Conservation (phyloP, 2,113 vertebrate genomes). For the Sebastes schlegelii region DNA sequence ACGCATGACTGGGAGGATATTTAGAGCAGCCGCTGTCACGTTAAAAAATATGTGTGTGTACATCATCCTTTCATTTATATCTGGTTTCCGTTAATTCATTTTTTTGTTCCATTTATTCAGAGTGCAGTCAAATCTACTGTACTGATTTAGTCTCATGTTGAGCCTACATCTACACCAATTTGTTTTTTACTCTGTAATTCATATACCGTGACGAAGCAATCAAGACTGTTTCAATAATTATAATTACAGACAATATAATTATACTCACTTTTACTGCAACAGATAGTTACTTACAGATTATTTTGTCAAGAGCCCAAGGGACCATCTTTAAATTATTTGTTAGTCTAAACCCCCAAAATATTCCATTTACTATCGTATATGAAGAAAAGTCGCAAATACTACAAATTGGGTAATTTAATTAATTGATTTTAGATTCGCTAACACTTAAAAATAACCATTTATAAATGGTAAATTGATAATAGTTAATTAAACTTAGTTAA, state of each 20-base stretch:
- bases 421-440: too few relatives aligned
- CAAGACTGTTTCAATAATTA: background rate
- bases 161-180: background rate
- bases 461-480: too few relatives aligned
- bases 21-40: conserved; percentile 6
- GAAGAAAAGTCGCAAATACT: background rate
- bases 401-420: too few relatives aligned
- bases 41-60: conserved; percentile 1
- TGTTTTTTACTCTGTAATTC: background rate
- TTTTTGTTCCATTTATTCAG: background rate
- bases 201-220: background rate
- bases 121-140: background rate
- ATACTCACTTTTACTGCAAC: background rate
- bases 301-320: background rate
- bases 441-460: too few relatives aligned
- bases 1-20: conserved; percentile 21
- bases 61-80: background rate
- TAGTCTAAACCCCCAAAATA: background rate
- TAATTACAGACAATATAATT: background rate
- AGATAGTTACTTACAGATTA: background rate
- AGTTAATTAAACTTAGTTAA: too few relatives aligned
- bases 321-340: background rate
- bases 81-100: background rate
- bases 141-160: background rate
- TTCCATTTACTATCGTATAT: background rate